Evolutionary conservation across 2,888 invertebrate genomes (phyloP).

Genomic region (Macaria notata): DNA sequence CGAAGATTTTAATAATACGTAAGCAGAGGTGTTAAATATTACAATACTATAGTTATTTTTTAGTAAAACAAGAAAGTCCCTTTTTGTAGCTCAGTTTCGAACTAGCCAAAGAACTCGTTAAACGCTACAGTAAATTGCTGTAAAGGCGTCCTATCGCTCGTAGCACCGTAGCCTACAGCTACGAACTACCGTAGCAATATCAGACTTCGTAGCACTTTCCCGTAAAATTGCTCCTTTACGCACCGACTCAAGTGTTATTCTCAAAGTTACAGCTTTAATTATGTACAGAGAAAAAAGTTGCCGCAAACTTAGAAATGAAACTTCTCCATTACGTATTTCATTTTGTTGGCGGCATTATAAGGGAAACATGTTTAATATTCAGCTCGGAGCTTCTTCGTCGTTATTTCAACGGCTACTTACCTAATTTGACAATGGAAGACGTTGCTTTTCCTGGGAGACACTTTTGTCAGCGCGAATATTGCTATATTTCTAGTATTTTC

Average conservation of each 20-base stretch:
- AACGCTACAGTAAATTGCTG: conserved; percentile 2
- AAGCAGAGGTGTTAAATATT: not conserved
- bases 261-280: conserved; percentile 32
- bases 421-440: conserved; percentile 46
- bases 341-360: conserved; percentile 37
- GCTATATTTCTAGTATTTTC: conserved; percentile 9
- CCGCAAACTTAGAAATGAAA: conserved; percentile 33
- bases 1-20: not conserved
- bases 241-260: conserved; percentile 19
- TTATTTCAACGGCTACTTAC: conserved; percentile 44
- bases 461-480: conserved; percentile 25
- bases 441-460: conserved; percentile 37
- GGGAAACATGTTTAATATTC: conserved; percentile 47
- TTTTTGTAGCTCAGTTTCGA: not conserved
- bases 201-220: conserved; percentile 8
- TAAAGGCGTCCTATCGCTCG: conserved; percentile 2
- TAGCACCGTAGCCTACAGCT: conserved; percentile 14
- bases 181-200: conserved; percentile 14
- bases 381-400: conserved; percentile 38
- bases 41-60: too few relatives aligned
- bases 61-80: not conserved
- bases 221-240: conserved; percentile 11
- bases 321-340: conserved; percentile 35
- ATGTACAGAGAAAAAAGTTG: conserved; percentile 34
- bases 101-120: conserved; percentile 2